phyloP scores from a whole-genome alignment of 2,888 invertebrate genomes.

The Chaetogeoica ovagalla region DNA sequence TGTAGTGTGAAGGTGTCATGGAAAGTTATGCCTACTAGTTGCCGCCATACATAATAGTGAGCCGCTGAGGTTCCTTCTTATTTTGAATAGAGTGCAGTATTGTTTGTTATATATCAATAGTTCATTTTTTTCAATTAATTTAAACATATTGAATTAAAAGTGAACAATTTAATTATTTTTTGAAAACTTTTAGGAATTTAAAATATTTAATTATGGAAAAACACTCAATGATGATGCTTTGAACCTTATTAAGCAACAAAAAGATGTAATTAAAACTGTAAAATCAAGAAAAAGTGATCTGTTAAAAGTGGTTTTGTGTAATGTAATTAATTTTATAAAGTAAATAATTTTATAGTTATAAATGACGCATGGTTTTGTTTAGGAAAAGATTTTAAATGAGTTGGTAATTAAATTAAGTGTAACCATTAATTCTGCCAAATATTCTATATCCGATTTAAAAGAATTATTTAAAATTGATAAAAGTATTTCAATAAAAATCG shows the following conservation, averaged over 20 bases:
- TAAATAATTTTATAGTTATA: not conserved
- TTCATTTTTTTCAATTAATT: not conserved
- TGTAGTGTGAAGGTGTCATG: too few relatives aligned
- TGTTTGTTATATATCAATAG: not conserved
- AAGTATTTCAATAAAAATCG: constrained; percentile 2
- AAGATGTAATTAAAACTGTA: not conserved
- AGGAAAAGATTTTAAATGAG: constrained; percentile 16
- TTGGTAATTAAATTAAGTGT: constrained; percentile 1
- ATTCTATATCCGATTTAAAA: not conserved
- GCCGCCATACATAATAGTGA: too few relatives aligned
- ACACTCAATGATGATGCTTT: constrained; percentile 19
- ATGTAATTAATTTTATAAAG: constrained; percentile 21
- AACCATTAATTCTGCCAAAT: not conserved
- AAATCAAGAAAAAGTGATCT: not conserved
- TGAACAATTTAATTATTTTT: not conserved
- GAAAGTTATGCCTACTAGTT: too few relatives aligned
- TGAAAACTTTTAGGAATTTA: constrained; percentile 26
- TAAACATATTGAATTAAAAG: not conserved
- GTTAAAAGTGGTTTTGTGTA: constrained; percentile 9
- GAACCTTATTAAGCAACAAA: not conserved
- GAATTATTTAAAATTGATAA: not conserved
- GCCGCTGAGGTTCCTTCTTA: too few relatives aligned
- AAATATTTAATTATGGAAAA: not conserved
- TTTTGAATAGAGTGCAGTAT: too few relatives aligned
- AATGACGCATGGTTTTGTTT: not conserved